These are phyloP conservation scores for Julus scandinavius DNA, from an alignment of 2,888 invertebrate species.

Conservation along the genomic window DNA sequence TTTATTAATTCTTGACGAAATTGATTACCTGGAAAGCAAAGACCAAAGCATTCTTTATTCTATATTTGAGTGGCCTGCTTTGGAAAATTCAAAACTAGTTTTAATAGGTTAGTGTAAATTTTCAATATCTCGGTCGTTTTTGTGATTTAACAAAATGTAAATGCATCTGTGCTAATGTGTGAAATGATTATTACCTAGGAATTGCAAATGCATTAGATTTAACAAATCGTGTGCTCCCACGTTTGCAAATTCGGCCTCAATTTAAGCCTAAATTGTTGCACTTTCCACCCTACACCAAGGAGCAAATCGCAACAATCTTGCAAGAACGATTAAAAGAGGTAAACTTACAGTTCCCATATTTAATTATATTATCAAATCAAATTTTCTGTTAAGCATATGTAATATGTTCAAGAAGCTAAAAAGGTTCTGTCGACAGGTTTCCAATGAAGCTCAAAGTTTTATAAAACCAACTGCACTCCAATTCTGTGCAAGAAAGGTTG, in stretches of 20 bases:
- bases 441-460: conserved; percentile 74
- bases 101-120: conserved; percentile 80
- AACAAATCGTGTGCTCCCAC: conserved; percentile 87
- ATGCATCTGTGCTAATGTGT: background rate
- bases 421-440: conserved; percentile 44
- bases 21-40: conserved; percentile 84
- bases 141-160: background rate
- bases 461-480: conserved; percentile 88
- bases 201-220: conserved; percentile 83
- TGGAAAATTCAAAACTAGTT: conserved; percentile 75
- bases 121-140: conserved; percentile 27
- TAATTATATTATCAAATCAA: background rate
- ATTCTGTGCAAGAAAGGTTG: conserved; percentile 90
- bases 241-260: conserved; percentile 79
- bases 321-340: conserved; percentile 64
- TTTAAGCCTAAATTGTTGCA: conserved; percentile 75
- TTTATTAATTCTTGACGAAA: conserved; percentile 90
- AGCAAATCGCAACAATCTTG: conserved; percentile 80
- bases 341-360: too few relatives aligned
- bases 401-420: background rate
- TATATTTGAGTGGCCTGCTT: conserved; percentile 92
- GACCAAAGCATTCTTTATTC: conserved; percentile 90
- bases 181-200: conserved; percentile 15
- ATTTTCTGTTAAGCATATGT: background rate
- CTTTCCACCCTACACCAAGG: conserved; percentile 90